Percentiles rank a stretch among this genome's conserved stretches.
These are phyloP conservation scores for Pseudomyrmex pallidus DNA, from an alignment of 1,140 invertebrate species.

Conservation along the genomic window DNA sequence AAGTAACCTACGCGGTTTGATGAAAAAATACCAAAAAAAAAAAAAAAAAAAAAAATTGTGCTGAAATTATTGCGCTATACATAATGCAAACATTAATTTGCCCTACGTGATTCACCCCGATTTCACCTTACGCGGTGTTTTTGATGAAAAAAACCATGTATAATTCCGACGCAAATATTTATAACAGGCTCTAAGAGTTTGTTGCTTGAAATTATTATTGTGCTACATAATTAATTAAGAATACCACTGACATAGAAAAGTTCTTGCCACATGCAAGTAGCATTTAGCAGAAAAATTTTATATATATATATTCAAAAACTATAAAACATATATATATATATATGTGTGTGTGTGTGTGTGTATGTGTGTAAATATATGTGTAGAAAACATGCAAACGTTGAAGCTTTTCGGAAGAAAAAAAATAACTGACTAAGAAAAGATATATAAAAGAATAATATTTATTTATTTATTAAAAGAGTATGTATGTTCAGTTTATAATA, in stretches of 20 bases:
- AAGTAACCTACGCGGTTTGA: not conserved
- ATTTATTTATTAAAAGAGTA: no score
- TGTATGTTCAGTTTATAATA: no score
- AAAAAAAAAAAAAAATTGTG: not conserved
- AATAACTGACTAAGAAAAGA: not conserved
- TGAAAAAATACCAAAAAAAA: not conserved
- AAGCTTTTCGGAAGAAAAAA: constrained; percentile 49
- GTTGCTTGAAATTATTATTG: no score
- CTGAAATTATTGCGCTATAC: not conserved
- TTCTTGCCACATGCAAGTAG: constrained; percentile 8
- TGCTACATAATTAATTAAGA: constrained; percentile 8
- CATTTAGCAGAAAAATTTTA: not conserved
- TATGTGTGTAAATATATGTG: not conserved
- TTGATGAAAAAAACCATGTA: no score
- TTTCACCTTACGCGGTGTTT: no score
- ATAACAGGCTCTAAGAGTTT: no score
- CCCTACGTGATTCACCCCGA: no score
- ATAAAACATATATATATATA: not conserved
- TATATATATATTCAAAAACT: constrained; percentile 17
- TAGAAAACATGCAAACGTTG: constrained; percentile 50
- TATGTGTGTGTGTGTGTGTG: not conserved
- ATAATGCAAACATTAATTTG: no score
- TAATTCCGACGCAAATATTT: no score
- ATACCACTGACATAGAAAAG: constrained; percentile 1
- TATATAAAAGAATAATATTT: constrained; percentile 1